Percentiles rank a stretch among this genome's conserved stretches.
These are phyloP conservation scores for Melinaea marsaeus DNA, from an alignment of 2,888 invertebrate species.

Conservation along the genomic window DNA sequence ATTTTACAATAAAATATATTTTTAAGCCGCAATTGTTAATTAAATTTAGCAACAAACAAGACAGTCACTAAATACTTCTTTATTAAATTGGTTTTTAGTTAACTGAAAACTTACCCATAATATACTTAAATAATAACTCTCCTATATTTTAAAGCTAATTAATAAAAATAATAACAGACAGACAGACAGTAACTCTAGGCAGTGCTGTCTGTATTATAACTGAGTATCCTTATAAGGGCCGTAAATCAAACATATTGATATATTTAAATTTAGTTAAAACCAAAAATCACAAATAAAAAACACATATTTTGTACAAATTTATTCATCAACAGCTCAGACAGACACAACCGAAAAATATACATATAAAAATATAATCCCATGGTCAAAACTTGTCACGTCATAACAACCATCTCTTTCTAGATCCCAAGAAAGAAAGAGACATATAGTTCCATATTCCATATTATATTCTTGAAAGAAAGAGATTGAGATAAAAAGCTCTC, in stretches of 20 bases:
- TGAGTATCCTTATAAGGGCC: not conserved
- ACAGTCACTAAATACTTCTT: too few species aligned
- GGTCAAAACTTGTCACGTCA: not conserved
- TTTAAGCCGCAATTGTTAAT: too few species aligned
- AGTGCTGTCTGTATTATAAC: too few species aligned
- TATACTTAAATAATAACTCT: too few species aligned
- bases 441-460: not conserved
- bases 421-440: not conserved
- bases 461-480: not conserved
- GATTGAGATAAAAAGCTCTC: not conserved
- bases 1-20: too few species aligned
- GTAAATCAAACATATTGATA: not conserved
- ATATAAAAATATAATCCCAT: constrained; percentile 13
- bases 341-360: constrained; percentile 19
- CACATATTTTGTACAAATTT: constrained; percentile 18
- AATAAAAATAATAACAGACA: too few species aligned
- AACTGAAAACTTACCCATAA: too few species aligned
- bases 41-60: too few species aligned
- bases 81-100: too few species aligned
- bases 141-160: too few species aligned
- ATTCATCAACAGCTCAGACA: constrained; percentile 23
- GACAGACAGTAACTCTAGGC: too few species aligned
- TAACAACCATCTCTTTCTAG: not conserved
- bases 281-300: constrained; percentile 15
- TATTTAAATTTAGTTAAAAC: constrained; percentile 1